Base-by-base conservation (phyloP, 2,888 invertebrate species). In the Hypomecis atomaria region DNA sequence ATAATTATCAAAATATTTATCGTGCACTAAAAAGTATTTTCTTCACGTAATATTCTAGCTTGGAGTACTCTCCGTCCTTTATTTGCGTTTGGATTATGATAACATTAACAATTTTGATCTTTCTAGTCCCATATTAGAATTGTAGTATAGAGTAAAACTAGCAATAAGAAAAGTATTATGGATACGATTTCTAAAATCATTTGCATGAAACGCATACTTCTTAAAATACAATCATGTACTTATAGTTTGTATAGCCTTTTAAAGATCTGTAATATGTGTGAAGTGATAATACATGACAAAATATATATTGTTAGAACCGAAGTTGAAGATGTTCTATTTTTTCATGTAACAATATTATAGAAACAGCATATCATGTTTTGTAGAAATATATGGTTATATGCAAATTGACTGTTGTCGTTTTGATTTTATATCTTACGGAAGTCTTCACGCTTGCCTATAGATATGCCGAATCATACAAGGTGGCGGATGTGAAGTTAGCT, bases 301-400 rank as follows among this genome's bases (percentile, higher is more conserved):
- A 56, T 56, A 56, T 72, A 71, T 69, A 75, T 71, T 61, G 52
- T 76, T 72, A 49, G 59, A 58, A 58, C 47, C 0, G 33, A 48
- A 42, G 50, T 72, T 44, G 38, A 38, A 62, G 49, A 76, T 75
- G 73, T 79, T 82, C 84, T 88, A 85, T 88, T 84, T 88, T 87
- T 87, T 84, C 83, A 83, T 78, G 77, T 73, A 77, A 78, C 77
- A 74, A 77, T 67, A 65, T 54, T 64, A 81, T 81, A 85, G 79
- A 80, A 73, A 76, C 79, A 76, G 87, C 90, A 91, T 91, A 91
- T 91, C 91, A 90, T 85, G 88, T 89, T 90, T 90, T 88, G 77
- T 90, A 89, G 86, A 85, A 83, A 87, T 87, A 88, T 84, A 88
- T 83, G 77, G 78, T 84, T 87, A 85, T 77, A 79, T 77, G 78